Conservation (phyloP, 2,113 vertebrate species). For the Xerus inauris region DNA sequence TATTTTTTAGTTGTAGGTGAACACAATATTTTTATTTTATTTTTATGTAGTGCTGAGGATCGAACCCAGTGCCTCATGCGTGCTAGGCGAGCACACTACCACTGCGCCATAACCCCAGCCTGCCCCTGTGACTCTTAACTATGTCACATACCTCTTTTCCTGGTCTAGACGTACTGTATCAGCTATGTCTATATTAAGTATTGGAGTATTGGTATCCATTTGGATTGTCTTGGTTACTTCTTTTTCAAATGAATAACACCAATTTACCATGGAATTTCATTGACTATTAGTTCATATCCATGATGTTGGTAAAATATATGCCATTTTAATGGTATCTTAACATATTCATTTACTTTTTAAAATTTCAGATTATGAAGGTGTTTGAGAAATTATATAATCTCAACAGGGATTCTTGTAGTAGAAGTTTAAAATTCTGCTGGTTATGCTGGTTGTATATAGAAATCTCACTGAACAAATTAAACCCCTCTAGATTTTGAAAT, state of each 20-base stretch:
- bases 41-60: no score
- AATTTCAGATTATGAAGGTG: background rate
- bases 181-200: background rate
- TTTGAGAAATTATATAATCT: background rate
- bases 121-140: background rate
- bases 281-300: background rate
- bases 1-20: no score
- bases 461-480: background rate
- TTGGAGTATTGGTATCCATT: background rate
- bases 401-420: background rate
- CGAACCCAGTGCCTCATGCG: no score
- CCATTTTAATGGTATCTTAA: background rate
- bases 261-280: background rate
- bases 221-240: background rate
- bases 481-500: background rate
- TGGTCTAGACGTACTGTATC: fast-evolving
- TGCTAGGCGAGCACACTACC: no score
- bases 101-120: no score
- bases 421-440: background rate
- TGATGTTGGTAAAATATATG: background rate
- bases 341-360: background rate
- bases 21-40: no score
- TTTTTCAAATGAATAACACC: background rate
- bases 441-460: background rate
- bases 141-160: background rate